Evolutionary conservation across 2,888 invertebrate genomes (phyloP).

Genomic region (Caenorhabditis japonica): DNA sequence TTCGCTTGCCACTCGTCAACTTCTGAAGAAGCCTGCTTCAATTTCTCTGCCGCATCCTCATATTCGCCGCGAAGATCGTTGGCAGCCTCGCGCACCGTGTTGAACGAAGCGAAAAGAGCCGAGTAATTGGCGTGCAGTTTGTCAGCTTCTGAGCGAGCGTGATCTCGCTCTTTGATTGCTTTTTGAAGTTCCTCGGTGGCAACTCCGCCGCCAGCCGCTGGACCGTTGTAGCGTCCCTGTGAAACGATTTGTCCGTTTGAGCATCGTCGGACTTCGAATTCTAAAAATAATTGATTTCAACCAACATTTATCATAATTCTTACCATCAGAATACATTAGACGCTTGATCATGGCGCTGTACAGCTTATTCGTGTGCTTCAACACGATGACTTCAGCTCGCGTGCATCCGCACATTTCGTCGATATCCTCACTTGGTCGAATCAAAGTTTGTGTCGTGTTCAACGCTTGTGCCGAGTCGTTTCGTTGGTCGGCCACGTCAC

Average conservation of each 20-base stretch:
- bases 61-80: conserved; percentile 28
- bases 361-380: conserved; percentile 23
- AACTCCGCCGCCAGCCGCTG: conserved; percentile 10
- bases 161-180: conserved; percentile 31
- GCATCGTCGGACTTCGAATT: conserved; percentile 46
- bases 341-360: conserved; percentile 13
- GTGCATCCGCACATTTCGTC: conserved; percentile 19
- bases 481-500: neutral
- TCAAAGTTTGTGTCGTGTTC: too few species aligned
- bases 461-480: neutral
- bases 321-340: conserved; percentile 41
- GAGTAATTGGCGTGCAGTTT: conserved; percentile 33
- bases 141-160: conserved; percentile 29
- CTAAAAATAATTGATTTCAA: too few species aligned
- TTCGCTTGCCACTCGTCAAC: conserved; percentile 47
- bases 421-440: too few species aligned
- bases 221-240: conserved; percentile 14
- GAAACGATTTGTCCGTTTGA: conserved; percentile 33
- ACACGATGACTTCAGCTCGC: conserved; percentile 20
- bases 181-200: conserved; percentile 37
- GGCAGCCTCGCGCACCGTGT: conserved; percentile 12
- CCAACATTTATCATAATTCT: too few species aligned
- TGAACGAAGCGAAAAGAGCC: conserved; percentile 15
- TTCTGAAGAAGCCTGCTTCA: conserved; percentile 36
- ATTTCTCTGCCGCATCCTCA: conserved; percentile 36